phyloP scores from a whole-genome alignment of 1,140 invertebrate genomes.

The Hesperophylax magnus region DNA sequence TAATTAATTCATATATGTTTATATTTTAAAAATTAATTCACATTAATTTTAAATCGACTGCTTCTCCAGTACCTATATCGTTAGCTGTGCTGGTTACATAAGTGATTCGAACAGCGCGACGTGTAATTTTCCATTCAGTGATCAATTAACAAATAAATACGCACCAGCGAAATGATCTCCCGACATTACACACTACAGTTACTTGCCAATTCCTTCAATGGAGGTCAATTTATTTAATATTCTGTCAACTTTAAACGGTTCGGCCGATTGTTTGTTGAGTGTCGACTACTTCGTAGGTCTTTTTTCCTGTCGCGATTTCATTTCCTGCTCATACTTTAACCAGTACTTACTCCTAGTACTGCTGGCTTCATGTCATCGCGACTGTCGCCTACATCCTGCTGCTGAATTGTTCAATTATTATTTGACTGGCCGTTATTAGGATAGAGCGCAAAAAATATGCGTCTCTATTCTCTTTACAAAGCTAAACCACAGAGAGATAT shows the following conservation, averaged over 20 bases:
- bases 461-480: no score
- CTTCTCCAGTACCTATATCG: no score
- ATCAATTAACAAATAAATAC: no score
- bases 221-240: slow-evolving; percentile 6
- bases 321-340: not conserved
- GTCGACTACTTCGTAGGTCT: not conserved
- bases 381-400: not conserved
- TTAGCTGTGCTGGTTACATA: no score
- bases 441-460: no score
- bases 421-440: not conserved
- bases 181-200: not conserved
- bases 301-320: not conserved
- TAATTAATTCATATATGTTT: no score
- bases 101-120: no score
- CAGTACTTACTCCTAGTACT: not conserved
- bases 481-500: no score
- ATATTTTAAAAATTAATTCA: no score
- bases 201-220: slow-evolving; percentile 1
- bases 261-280: not conserved
- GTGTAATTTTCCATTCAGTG: no score
- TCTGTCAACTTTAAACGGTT: not conserved
- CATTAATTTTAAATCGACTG: no score
- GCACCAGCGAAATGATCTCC: no score
- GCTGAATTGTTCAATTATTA: not conserved
- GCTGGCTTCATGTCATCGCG: not conserved